A percentile compares a stretch with the other conserved stretches of the same genome.
Conservation (phyloP, 2,888 invertebrate genomes). For the Eugnorisma glareosa region DNA sequence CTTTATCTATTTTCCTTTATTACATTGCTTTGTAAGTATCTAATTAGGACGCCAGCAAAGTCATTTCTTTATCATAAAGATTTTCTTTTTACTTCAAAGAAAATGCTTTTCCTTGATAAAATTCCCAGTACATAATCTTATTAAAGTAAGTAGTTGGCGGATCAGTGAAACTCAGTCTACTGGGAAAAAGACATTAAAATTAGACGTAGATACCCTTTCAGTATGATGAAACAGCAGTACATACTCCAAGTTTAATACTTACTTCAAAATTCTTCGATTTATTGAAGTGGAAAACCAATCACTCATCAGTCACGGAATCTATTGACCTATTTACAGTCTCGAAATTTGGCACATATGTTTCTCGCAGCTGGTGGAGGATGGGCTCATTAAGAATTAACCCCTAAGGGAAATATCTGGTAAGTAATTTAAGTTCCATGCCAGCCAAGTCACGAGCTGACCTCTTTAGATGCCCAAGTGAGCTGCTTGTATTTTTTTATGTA, state of each 20-base stretch:
- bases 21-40: conserved; percentile 5
- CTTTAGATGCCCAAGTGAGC: not conserved
- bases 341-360: conserved; percentile 15
- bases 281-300: conserved; percentile 11
- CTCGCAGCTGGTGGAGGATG: not conserved
- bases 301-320: conserved; percentile 8
- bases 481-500: not conserved
- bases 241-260: not conserved
- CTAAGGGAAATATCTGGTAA: conserved; percentile 39
- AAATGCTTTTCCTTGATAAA: conserved; percentile 10
- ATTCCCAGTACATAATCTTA: conserved; percentile 4
- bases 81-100: conserved; percentile 18
- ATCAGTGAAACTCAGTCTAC: not conserved
- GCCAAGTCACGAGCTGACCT: not conserved
- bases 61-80: conserved; percentile 3
- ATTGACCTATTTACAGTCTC: conserved; percentile 32
- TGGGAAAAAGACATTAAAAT: not conserved
- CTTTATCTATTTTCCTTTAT: conserved; percentile 10
- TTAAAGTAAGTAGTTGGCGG: conserved; percentile 27
- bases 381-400: conserved; percentile 38
- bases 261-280: not conserved
- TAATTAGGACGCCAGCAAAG: conserved; percentile 19
- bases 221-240: not conserved
- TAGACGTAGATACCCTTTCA: not conserved
- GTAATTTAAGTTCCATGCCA: conserved; percentile 40